A percentile compares a stretch with the other conserved stretches of the same genome.
phyloP scores from a whole-genome alignment of 1,140 invertebrate genomes.

The Drosophila subpulchrella region DNA sequence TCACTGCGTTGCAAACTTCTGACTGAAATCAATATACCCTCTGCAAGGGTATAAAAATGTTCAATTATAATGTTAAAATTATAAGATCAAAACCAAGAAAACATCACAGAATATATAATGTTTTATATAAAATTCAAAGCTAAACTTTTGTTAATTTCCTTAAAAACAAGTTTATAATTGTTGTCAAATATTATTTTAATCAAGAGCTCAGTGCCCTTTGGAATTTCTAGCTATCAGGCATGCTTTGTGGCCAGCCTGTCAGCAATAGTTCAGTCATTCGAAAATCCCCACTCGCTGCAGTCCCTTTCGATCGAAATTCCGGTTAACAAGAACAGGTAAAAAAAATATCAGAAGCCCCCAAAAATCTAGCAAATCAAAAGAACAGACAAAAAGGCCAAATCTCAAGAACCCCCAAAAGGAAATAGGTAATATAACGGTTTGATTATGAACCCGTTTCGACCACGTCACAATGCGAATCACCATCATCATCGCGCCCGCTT shows the following conservation, averaged over 20 bases:
- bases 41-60: too few species aligned
- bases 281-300: not conserved
- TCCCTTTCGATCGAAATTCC: conserved; percentile 25
- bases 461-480: not conserved
- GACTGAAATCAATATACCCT: too few species aligned
- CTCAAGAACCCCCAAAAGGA: too few species aligned
- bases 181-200: too few species aligned
- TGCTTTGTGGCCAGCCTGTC: not conserved
- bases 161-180: not conserved
- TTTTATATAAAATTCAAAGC: too few species aligned
- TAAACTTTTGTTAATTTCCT: not conserved
- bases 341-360: not conserved
- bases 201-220: not conserved
- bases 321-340: not conserved
- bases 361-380: not conserved
- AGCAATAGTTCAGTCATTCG: not conserved
- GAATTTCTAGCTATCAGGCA: not conserved
- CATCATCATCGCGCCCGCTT: not conserved
- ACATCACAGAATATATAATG: too few species aligned
- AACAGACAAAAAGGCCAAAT: not conserved
- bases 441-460: conserved; percentile 4
- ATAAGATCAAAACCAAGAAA: too few species aligned
- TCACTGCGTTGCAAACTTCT: too few species aligned
- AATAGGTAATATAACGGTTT: not conserved
- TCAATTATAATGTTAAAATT: too few species aligned